Evolutionary conservation across 2,888 invertebrate species (phyloP).

Genomic region (Drosophila leonis): DNA sequence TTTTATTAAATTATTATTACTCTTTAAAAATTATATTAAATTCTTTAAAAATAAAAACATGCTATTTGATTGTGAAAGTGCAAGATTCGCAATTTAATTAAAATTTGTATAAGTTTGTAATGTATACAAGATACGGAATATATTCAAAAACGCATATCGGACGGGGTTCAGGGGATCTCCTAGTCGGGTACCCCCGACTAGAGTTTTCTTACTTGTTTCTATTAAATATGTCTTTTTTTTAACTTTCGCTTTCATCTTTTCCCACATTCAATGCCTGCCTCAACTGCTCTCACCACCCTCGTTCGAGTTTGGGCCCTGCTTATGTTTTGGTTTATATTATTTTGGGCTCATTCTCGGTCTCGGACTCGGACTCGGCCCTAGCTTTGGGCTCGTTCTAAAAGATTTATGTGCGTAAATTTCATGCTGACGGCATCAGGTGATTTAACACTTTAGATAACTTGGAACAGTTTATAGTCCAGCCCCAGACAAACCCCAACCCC

Average conservation of each 20-base stretch:
- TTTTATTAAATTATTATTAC: too few relatives aligned
- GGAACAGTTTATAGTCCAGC: conserved; percentile 77
- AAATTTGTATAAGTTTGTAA: too few relatives aligned
- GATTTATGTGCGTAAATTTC: conserved; percentile 83
- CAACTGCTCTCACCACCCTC: conserved; percentile 36
- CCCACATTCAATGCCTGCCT: neutral
- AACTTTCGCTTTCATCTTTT: neutral
- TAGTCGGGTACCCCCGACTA: too few relatives aligned
- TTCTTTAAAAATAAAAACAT: too few relatives aligned
- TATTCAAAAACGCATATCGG: too few relatives aligned
- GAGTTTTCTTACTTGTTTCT: too few relatives aligned
- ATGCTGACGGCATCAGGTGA: conserved; percentile 85
- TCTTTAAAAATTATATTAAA: too few relatives aligned
- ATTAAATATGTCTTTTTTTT: neutral
- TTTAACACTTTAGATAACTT: conserved; percentile 84
- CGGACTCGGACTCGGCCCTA: conserved; percentile 28
- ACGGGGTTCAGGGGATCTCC: too few relatives aligned
- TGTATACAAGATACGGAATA: too few relatives aligned
- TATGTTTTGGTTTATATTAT: conserved; percentile 81
- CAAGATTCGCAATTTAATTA: too few relatives aligned
- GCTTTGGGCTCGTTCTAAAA: conserved; percentile 62
- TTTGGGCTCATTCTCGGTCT: conserved; percentile 47
- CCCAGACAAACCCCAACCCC: conserved; percentile 2
- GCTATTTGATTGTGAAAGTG: too few relatives aligned
- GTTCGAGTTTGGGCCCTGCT: conserved; percentile 49